These are phyloP conservation scores for Pemphigus obesinymphae DNA, from an alignment of 1,140 invertebrate species.

Conservation along the genomic window DNA sequence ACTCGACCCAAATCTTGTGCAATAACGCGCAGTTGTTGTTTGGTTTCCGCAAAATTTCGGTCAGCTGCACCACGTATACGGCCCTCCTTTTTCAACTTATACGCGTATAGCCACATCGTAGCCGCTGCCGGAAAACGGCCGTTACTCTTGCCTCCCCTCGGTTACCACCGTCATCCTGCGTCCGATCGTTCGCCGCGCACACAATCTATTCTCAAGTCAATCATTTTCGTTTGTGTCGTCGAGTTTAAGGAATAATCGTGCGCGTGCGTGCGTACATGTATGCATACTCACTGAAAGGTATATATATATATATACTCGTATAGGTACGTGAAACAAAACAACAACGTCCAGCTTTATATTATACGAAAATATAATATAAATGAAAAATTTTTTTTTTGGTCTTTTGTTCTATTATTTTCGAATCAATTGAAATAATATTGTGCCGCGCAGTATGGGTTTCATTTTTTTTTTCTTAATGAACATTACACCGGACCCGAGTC, in stretches of 20 bases:
- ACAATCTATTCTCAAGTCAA: constrained; percentile 34
- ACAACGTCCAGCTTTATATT: constrained; percentile 15
- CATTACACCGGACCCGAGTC: neutral
- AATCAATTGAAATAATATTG: constrained; percentile 28
- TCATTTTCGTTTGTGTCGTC: neutral
- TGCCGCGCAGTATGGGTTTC: constrained; percentile 32
- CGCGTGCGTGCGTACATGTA: neutral
- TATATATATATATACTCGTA: neutral
- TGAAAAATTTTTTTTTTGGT: too few species aligned
- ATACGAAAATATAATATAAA: constrained; percentile 21
- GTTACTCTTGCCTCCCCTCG: neutral
- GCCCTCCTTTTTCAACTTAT: neutral
- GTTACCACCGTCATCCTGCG: neutral
- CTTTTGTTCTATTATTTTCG: constrained; percentile 39
- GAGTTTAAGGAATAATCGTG: constrained; percentile 26
- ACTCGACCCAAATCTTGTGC: neutral
- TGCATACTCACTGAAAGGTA: neutral
- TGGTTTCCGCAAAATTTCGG: neutral
- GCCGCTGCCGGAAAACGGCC: constrained; percentile 17
- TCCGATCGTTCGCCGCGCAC: neutral
- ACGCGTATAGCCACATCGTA: neutral
- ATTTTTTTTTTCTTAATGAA: constrained; percentile 2
- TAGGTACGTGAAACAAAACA: neutral
- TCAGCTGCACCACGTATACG: constrained; percentile 6
- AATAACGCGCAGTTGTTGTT: neutral